Base-by-base conservation (phyloP, 2,888 invertebrate genomes). In the Dolichomitus sp. region DNA sequence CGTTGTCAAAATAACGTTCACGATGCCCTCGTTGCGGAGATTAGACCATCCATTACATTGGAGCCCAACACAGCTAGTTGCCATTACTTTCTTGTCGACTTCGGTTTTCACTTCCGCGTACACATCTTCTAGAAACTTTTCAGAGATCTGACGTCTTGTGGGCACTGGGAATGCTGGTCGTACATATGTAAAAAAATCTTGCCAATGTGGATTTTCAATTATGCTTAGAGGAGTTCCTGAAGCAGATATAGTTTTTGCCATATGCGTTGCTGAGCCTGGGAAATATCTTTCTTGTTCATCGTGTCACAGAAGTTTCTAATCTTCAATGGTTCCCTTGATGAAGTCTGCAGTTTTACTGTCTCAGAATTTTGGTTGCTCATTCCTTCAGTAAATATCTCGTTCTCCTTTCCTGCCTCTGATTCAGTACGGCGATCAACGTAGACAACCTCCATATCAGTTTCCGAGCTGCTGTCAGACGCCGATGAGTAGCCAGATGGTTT, bases 171-270 rank as follows among this genome's bases (percentile, higher is more conserved):
- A 23, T 1, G 23, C 23, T 23, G 23, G 23, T 23, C 23, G 50
- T 19, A 50, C 4, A 19, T 50, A 50, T 50, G 50, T 50, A 50
- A 50, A 50, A 50, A 50, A 50, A 19, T 50, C 50, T 50, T 50
- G 50, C 50, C 50, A 50, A 50, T 50, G 50, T 3, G 50, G 19
- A 4, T 50, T 50, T 2, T 50, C 17, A 1, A 19, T 19, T 19
- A 50, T 50, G 19, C 19, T 50, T 19, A 50, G 50, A 50, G 50
- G 50, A 5, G 42, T 5, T 42, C 42, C 42, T 42, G 42, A 42
- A 42, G 42, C 23, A 23, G 2, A 23, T 23, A 23, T 23, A 23
- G 23, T 2, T 23, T 23, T 23, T 23, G 23, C 23, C 23, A 23
- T n/a, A n/a, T 1, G 23, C 1, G 23, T 2, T 23, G 1, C 23